phyloP scores from a whole-genome alignment of 2,888 invertebrate genomes.

The Lapara coniferarum region DNA sequence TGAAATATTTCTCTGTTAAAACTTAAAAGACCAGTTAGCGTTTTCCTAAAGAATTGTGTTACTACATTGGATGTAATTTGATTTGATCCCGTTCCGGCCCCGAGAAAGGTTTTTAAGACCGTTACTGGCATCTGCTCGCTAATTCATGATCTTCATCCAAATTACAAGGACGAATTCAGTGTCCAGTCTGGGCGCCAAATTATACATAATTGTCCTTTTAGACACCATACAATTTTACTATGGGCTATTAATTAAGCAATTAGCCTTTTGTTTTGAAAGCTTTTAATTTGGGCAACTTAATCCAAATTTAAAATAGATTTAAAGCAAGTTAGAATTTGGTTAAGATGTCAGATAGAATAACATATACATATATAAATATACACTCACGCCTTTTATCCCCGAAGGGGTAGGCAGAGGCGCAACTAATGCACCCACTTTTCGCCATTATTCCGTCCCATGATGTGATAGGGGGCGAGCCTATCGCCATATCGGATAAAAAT shows the following conservation, averaged over 20 bases:
- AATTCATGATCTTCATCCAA: conserved; percentile 1
- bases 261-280: not conserved
- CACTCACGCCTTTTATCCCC: no score
- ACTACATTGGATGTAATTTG: conserved; percentile 8
- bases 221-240: not conserved
- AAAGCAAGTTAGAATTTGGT: no score
- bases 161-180: not conserved
- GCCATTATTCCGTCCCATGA: no score
- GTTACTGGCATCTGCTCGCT: conserved; percentile 13
- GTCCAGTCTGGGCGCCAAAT: not conserved
- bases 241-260: not conserved
- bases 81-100: conserved; percentile 9
- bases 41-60: not conserved
- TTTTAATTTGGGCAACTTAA: no score
- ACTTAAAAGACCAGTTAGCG: not conserved
- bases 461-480: no score
- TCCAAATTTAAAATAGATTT: no score
- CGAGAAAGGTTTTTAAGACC: conserved; percentile 9
- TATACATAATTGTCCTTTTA: not conserved
- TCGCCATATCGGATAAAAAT: no score
- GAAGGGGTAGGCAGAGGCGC: no score
- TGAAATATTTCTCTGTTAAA: not conserved
- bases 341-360: no score
- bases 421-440: no score
- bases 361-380: no score